Conservation (phyloP, 2,113 vertebrate genomes). For the Hyla sarda region DNA sequence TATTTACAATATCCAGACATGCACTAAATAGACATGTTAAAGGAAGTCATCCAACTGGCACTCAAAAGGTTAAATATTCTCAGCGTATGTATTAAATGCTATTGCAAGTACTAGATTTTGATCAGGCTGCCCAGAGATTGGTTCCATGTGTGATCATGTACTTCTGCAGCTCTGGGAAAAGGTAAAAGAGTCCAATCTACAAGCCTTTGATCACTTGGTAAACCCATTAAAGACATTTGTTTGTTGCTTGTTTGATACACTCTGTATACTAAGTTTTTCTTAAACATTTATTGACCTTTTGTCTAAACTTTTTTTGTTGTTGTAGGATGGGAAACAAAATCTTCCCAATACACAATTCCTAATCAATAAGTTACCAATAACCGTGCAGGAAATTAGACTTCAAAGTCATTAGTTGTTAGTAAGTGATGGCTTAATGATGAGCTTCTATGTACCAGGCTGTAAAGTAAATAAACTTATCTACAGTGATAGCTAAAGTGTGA, state of each 20-base stretch:
- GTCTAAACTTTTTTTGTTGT: conserved; percentile 65
- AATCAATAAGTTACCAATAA: conserved; percentile 43
- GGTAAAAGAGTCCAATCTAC: conserved; percentile 79
- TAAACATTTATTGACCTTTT: conserved; percentile 54
- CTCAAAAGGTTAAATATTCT: conserved; percentile 73
- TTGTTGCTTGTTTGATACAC: conserved; percentile 64
- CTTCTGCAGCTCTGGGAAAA: conserved; percentile 77
- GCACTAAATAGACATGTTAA: background rate
- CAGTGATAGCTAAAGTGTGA: conserved; percentile 41
- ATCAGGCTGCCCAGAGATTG: conserved; percentile 78
- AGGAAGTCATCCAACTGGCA: conserved; percentile 59
- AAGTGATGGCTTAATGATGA: conserved; percentile 2
- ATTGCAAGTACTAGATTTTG: conserved; percentile 78
- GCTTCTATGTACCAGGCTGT: conserved; percentile 27
- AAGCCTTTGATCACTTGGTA: conserved; percentile 82
- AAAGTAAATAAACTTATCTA: conserved; percentile 50
- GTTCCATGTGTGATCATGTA: conserved; percentile 83
- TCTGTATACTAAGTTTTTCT: conserved; percentile 65
- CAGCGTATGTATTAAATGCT: conserved; percentile 79
- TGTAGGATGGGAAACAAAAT: conserved; percentile 65
- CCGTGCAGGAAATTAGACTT: conserved; percentile 11
- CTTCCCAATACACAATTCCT: conserved; percentile 37
- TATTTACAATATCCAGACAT: background rate
- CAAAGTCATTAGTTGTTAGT: conserved; percentile 54
- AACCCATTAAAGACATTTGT: conserved; percentile 64